phyloP scores from a whole-genome alignment of 2,113 vertebrate species.

The Aspiorhynchus laticeps region DNA sequence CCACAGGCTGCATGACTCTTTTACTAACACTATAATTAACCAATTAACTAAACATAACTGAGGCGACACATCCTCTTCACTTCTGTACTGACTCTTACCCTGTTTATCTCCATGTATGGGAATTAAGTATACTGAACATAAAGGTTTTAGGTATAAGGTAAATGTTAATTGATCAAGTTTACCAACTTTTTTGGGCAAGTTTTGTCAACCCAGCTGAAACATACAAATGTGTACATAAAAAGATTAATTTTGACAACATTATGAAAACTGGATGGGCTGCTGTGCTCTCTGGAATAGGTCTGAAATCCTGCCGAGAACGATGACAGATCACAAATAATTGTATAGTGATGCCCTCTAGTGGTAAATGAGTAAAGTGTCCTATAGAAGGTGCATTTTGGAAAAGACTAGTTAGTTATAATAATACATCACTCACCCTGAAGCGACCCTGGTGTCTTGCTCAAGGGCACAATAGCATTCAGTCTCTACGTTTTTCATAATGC shows the following conservation, averaged over 20 bases:
- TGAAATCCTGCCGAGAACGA: neutral
- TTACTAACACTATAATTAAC: neutral
- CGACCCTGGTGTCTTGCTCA: neutral
- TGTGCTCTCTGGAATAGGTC: neutral
- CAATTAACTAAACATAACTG: constrained; percentile 23
- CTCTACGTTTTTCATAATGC: neutral
- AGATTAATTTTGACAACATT: neutral
- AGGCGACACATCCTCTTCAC: neutral
- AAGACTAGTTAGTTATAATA: neutral
- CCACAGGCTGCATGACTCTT: neutral
- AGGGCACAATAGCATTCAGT: neutral
- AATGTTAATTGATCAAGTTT: neutral
- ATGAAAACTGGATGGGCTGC: neutral
- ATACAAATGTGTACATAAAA: neutral
- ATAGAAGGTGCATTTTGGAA: neutral
- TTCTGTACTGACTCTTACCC: neutral
- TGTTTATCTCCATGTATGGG: neutral
- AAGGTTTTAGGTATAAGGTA: neutral
- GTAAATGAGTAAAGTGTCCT: neutral
- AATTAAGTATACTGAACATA: neutral
- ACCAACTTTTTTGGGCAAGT: neutral
- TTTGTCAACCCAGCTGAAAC: neutral
- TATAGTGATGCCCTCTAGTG: constrained; percentile 26
- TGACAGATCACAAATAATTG: neutral
- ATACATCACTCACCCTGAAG: neutral